These are phyloP conservation scores for Todiramphus saurophagus DNA, from an alignment of 2,113 vertebrate genomes.

Conservation along the genomic window DNA sequence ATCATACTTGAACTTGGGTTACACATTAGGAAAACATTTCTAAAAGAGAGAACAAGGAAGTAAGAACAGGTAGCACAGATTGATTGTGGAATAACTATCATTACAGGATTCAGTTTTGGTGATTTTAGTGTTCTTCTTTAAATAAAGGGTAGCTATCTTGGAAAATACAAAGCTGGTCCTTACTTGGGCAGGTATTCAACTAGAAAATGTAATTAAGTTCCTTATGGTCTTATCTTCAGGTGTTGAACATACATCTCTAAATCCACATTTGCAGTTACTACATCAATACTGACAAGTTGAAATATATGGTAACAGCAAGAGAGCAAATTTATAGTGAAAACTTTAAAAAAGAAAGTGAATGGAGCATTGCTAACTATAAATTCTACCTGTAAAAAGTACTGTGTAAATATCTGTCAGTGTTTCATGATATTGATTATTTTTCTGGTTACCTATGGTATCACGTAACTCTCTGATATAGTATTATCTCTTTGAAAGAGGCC, in stretches of 20 bases:
- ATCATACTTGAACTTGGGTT: neutral
- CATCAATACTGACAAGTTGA: neutral
- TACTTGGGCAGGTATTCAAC: neutral
- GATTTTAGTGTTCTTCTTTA: neutral
- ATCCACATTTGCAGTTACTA: neutral
- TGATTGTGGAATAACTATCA: neutral
- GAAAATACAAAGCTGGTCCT: neutral
- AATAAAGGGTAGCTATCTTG: neutral
- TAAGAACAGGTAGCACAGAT: neutral
- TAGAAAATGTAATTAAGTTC: neutral
- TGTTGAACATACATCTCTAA: neutral
- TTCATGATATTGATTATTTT: neutral
- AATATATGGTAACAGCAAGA: neutral
- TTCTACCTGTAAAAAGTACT: neutral
- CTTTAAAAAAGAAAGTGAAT: too few relatives aligned
- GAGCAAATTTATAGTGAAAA: neutral
- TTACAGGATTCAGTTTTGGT: neutral
- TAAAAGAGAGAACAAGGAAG: neutral
- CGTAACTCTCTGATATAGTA: neutral
- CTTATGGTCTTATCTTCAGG: neutral
- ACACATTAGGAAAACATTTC: neutral
- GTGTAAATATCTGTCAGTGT: neutral
- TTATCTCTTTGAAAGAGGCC: neutral
- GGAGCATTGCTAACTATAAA: neutral
- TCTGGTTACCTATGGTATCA: fast-evolving